Evolutionary conservation across 2,888 invertebrate genomes (phyloP), one percentile per base, ranked within the genome.

Genomic region (Cephus spinipes): DNA sequence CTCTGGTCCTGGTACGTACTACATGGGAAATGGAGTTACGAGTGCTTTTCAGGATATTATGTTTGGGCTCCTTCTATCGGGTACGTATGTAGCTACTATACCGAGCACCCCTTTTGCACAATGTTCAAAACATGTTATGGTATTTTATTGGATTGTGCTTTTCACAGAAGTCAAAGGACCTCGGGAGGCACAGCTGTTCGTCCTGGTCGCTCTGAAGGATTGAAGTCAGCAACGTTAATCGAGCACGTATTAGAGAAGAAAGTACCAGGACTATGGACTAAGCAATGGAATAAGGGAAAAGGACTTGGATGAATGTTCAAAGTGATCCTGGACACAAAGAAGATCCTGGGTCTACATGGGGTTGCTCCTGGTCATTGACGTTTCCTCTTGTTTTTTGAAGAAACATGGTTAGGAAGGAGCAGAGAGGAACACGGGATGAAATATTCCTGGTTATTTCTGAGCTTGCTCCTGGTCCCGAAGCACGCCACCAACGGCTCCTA

Each of bases 1-100:
- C 81, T 77, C 77, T 81, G 81, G 80, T 55, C 30, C 31, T 12
- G 33, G 71, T 33, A 30, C 6, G 23, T 55, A 55, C 40, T 23
- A 55, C 40, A 6, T 23, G 71, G 23, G 71, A 30, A 71, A 71
- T 71, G 11, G 86, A 88, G 89, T 89, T 89, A 87, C 85, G 87
- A 89, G 89, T 85, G 88, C 87, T 89, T 89, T 88, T 87, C 87
- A 84, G 87, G 90, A 90, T 90, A 90, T 90, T 90, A 90, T 90
- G 90, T 90, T 90, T 90, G 90, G 90, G 89, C 90, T 90, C 85
- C 79, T 85, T 82, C 88, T 88, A 90, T 90, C 90, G 89, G 1
- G 9, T 23, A 55, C 23, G 40, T 55, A 55, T 2, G 15, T 55
- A 23, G 2, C 2, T 23, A 23, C 23, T 55, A 9, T 55, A 9